Conservation (phyloP, 2,888 invertebrate species). For the Timandra comae region DNA sequence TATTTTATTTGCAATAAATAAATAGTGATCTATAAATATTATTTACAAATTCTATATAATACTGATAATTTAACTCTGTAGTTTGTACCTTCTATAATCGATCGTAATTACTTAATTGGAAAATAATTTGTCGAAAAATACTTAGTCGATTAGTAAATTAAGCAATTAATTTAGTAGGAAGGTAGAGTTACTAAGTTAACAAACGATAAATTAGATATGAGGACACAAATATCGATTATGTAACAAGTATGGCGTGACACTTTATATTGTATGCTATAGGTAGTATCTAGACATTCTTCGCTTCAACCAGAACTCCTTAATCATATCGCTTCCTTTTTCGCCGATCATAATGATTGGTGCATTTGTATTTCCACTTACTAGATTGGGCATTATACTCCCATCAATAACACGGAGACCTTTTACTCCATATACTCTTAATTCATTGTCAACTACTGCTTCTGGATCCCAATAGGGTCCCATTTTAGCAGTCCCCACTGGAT, state of each 20-base stretch:
- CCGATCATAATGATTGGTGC: conserved; percentile 93
- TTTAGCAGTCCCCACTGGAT: conserved; percentile 91
- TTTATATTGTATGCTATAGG: conserved; percentile 25
- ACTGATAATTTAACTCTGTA: conserved; percentile 24
- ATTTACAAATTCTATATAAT: conserved; percentile 13
- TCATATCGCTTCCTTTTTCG: conserved; percentile 92
- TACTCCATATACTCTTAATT: conserved; percentile 86
- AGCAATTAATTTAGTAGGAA: too few species aligned
- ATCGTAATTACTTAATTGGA: too few species aligned
- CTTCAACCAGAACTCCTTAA: conserved; percentile 88
- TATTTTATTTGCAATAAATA: conserved; percentile 7
- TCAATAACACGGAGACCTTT: conserved; percentile 88
- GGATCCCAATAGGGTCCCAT: conserved; percentile 93
- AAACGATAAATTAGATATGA: too few species aligned
- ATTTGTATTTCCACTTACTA: conserved; percentile 91
- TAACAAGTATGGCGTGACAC: too few species aligned
- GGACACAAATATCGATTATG: too few species aligned
- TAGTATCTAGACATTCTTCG: conserved; percentile 67
- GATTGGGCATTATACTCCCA: conserved; percentile 90
- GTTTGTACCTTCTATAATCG: conserved; percentile 18
- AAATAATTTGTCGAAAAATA: too few species aligned
- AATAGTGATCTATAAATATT: conserved; percentile 2
- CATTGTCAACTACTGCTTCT: conserved; percentile 88
- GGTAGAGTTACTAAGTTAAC: too few species aligned
- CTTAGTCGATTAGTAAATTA: too few species aligned